These are phyloP conservation scores for Amiota minor DNA, from an alignment of 2,888 invertebrate genomes.

Conservation along the genomic window DNA sequence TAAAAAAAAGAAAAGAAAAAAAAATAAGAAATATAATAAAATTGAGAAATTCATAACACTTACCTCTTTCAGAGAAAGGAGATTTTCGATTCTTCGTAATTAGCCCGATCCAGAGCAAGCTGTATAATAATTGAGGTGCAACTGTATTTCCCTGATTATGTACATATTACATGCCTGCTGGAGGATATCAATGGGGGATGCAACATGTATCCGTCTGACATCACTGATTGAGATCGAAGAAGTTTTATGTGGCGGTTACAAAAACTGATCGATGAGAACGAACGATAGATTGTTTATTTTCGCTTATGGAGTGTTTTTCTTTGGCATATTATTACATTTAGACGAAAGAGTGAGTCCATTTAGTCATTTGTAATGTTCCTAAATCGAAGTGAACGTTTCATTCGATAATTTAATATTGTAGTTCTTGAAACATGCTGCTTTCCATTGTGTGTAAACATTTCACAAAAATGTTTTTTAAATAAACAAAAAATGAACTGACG, in stretches of 20 bases:
- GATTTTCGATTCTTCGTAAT: too few species aligned
- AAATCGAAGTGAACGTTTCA: background rate
- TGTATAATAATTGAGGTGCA: background rate
- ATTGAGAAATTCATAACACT: too few species aligned
- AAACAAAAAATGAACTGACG: background rate
- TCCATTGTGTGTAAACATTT: slow-evolving; percentile 13
- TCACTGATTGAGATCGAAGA: background rate
- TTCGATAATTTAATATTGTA: background rate
- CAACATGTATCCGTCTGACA: background rate
- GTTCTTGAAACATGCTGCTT: slow-evolving; percentile 1
- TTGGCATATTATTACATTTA: slow-evolving; percentile 59
- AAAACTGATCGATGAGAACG: slow-evolving; percentile 36
- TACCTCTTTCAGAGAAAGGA: too few species aligned
- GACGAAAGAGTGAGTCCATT: slow-evolving; percentile 54
- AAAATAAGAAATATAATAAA: too few species aligned
- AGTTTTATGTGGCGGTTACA: background rate
- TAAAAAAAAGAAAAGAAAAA: too few species aligned
- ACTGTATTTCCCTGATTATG: background rate
- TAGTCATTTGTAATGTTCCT: slow-evolving; percentile 30
- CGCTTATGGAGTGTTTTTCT: slow-evolving; percentile 67
- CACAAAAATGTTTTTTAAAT: slow-evolving; percentile 15
- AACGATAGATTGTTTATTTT: slow-evolving; percentile 61
- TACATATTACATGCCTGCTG: background rate
- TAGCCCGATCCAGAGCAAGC: background rate
- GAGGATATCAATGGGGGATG: background rate